Evolutionary conservation across 2,797 vertebrate genomes (phyloP), one percentile per base, ranked within the genome.

Genomic region (Enteromius mattozi): DNA sequence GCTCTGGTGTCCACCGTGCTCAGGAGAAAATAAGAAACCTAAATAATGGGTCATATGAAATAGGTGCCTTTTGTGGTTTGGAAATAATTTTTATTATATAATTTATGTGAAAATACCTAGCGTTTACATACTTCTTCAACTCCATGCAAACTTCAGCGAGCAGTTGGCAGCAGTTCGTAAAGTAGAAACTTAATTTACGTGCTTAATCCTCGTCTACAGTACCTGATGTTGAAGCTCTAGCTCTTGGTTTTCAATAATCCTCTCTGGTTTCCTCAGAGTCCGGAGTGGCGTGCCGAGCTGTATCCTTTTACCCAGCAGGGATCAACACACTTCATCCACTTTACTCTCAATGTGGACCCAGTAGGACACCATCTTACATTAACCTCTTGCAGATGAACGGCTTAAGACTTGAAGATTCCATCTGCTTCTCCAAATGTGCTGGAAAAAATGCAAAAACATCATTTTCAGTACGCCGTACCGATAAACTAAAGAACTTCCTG

Each of bases 221-320:
- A 54, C 84, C 86, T 86, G 83, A 68, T 70, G 71, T 84, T 80
- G 83, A 86, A 88, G 81, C 72, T 61, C 37, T 66, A 54, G 76
- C 72, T 74, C 47, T 61, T 81, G 74, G 70, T 79, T 86, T 86
- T 49, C 70, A 35, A 79, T 86, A 85, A 87, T 89, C 86, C 82
- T 80, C 61, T 49, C 66, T 35, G 56, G 70, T 78, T 85, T 80
- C 80, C 82, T 74, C 21, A 59, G 70, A 78, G 78, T 80, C 81
- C 54, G 66, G 80, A 78, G 78, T 65, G 70, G 63, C 84, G 84
- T 74, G 81, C 87, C 21, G 63, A 71, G 81, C 69, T 17, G 51
- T 63, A 88, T 86, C 87, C 87, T 65, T 83, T 86, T 72, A 72
- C 84, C 85, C 87, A 84, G 80, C 80, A 54, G 84, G 84, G 35